These are phyloP conservation scores for Orchesella cincta DNA, from an alignment of 1,140 invertebrate species.

Conservation along the genomic window DNA sequence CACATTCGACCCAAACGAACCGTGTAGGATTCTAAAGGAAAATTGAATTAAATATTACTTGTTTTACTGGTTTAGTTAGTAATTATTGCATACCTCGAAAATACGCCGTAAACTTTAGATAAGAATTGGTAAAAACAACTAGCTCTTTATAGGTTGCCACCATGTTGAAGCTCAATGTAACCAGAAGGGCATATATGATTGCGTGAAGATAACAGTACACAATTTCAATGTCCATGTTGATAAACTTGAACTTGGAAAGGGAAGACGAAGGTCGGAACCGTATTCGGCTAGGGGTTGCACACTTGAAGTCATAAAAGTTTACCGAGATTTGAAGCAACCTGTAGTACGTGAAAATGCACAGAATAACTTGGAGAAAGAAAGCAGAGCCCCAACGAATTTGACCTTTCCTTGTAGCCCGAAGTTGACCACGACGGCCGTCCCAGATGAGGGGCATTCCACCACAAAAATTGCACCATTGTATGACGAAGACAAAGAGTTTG, in stretches of 20 bases:
- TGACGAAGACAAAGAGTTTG: not conserved
- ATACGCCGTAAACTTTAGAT: not conserved
- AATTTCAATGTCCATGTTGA: not conserved
- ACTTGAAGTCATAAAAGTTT: too few species aligned
- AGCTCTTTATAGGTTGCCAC: not conserved
- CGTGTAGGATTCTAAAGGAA: not conserved
- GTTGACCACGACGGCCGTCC: not conserved
- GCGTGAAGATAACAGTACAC: not conserved
- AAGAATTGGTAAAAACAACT: not conserved
- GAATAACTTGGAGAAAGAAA: not conserved
- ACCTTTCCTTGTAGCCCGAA: not conserved
- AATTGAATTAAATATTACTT: not conserved
- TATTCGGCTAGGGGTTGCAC: too few species aligned
- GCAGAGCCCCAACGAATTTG: not conserved
- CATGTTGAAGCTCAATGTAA: not conserved
- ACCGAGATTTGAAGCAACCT: not conserved
- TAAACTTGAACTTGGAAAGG: too few species aligned
- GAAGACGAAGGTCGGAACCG: too few species aligned
- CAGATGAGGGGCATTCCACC: slow-evolving; percentile 23
- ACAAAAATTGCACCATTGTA: not conserved
- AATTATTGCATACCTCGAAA: slow-evolving; percentile 1
- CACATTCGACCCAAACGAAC: not conserved
- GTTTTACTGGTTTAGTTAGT: not conserved
- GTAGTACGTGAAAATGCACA: not conserved
- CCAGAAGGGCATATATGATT: not conserved